Percentiles rank a stretch among this genome's conserved stretches.
Conservation (phyloP, 23 tunicate genomes). For the Styela plicata region DNA sequence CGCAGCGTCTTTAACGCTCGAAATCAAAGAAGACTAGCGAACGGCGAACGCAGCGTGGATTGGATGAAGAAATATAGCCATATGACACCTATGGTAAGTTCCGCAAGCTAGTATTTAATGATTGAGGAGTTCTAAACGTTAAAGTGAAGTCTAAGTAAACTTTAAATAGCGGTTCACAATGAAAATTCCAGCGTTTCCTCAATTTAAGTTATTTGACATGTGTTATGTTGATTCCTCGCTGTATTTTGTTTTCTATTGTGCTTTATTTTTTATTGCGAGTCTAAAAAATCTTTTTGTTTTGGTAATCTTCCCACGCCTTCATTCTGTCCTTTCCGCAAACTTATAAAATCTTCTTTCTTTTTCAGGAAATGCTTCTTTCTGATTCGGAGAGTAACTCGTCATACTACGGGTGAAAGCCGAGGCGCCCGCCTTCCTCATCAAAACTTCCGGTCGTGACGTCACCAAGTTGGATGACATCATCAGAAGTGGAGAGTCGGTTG, state of each 20-base stretch:
- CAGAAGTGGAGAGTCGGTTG: constrained; percentile 24
- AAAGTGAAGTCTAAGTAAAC: no score
- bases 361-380: constrained; percentile 92
- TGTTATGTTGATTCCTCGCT: no score
- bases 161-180: no score
- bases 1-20: constrained; percentile 65
- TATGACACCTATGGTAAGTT: constrained; percentile 87
- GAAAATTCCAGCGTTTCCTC: no score
- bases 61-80: constrained; percentile 92
- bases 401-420: constrained; percentile 64
- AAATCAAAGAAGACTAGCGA: not conserved
- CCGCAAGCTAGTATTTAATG: no score
- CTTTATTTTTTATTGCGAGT: constrained; percentile 13
- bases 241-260: no score
- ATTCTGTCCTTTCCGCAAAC: no score
- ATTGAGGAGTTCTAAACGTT: no score
- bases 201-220: no score
- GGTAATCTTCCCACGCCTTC: no score
- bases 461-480: not conserved
- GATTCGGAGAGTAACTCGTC: constrained; percentile 66
- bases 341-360: constrained; percentile 36
- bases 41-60: constrained; percentile 38
- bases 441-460: not conserved
- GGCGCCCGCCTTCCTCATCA: constrained; percentile 53
- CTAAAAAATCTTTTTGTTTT: no score